Percentiles rank a stretch among this genome's conserved stretches.
phyloP scores from a whole-genome alignment of 1,140 invertebrate genomes.

The Laupala kohalensis region DNA sequence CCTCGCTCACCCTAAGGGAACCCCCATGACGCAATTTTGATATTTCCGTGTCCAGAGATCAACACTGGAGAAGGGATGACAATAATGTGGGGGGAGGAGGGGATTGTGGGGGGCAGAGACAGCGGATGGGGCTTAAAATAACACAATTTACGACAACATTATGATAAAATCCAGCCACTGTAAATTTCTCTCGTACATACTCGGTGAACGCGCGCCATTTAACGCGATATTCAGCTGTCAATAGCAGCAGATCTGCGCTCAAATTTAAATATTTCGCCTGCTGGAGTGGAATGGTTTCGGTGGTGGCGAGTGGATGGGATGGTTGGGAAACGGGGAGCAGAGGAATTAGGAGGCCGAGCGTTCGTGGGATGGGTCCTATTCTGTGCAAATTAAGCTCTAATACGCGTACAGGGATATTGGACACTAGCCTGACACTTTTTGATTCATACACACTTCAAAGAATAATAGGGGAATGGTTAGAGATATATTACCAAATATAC shows the following conservation, averaged over 20 bases:
- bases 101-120: background rate
- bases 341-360: background rate
- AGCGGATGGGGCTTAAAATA: background rate
- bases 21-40: background rate
- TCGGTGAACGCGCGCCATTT: background rate
- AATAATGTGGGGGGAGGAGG: background rate
- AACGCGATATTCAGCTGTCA: background rate
- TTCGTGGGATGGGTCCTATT: background rate
- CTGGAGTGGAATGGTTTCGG: background rate
- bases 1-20: too few relatives aligned
- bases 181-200: background rate
- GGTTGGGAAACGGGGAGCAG: background rate
- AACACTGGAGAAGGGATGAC: background rate
- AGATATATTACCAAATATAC: too few relatives aligned
- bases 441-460: too few relatives aligned
- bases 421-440: too few relatives aligned
- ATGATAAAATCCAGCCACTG: background rate
- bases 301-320: too few relatives aligned
- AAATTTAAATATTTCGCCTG: background rate
- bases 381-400: too few relatives aligned
- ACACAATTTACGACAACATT: background rate
- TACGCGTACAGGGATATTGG: too few relatives aligned
- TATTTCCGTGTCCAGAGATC: background rate
- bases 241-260: background rate
- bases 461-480: too few relatives aligned